These are phyloP conservation scores for Dicrurus megarhynchus DNA, from an alignment of 2,113 vertebrate species.

Conservation along the genomic window DNA sequence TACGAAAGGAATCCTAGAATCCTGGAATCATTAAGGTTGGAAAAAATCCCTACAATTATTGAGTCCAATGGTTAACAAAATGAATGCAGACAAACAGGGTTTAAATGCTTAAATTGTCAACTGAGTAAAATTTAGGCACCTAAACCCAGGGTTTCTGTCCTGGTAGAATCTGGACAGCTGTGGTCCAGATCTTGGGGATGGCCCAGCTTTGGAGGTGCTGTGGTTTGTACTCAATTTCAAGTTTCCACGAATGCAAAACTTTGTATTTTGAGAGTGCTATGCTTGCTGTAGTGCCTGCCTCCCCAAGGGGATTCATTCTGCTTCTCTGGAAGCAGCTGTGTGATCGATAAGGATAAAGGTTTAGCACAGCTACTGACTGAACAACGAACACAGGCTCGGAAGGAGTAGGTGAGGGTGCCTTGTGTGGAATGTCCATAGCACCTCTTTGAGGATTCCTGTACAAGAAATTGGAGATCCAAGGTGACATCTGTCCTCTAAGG, in stretches of 20 bases:
- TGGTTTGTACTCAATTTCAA: background rate
- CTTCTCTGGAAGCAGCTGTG: background rate
- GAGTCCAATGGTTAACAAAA: background rate
- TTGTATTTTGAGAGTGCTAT: background rate
- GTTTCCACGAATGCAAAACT: background rate
- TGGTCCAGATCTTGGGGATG: background rate
- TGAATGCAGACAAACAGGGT: background rate
- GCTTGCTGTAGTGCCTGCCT: background rate
- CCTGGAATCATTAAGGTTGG: background rate
- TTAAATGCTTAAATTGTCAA: background rate
- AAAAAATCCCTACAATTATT: rapidly evolving
- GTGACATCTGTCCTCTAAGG: background rate
- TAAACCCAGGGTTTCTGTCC: background rate
- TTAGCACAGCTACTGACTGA: background rate
- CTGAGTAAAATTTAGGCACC: background rate
- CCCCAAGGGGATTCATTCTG: background rate
- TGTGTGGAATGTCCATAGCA: background rate
- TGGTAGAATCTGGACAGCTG: background rate
- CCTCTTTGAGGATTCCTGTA: background rate
- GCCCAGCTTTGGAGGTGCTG: background rate
- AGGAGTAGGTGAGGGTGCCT: background rate
- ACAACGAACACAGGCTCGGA: rapidly evolving
- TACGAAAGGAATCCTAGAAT: background rate
- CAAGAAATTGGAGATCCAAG: background rate
- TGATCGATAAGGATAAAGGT: background rate